phyloP scores from a whole-genome alignment of 1,140 invertebrate species.

The Paralvinella palmiformis region DNA sequence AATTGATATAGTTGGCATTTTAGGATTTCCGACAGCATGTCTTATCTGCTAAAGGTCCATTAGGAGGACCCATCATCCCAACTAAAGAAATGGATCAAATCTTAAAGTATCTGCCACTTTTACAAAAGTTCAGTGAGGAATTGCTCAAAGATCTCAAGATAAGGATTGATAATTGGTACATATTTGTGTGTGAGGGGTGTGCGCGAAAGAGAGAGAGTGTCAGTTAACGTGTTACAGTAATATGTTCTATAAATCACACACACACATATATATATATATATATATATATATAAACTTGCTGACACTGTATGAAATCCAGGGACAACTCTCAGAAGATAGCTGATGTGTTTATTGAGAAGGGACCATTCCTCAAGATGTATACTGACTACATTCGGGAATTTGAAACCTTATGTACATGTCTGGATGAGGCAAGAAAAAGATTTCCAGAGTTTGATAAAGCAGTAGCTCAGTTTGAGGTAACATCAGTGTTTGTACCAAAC shows the following conservation, averaged over 20 bases:
- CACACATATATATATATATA: not conserved
- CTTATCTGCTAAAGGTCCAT: conserved; percentile 47
- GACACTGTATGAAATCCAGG: conserved; percentile 34
- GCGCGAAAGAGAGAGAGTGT: too few relatives aligned
- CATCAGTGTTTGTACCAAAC: not conserved
- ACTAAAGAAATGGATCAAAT: conserved; percentile 56
- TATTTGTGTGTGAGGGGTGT: too few relatives aligned
- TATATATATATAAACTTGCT: not conserved
- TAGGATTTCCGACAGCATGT: conserved; percentile 58
- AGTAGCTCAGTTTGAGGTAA: conserved; percentile 63
- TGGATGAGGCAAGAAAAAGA: conserved; percentile 60
- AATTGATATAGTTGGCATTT: not conserved
- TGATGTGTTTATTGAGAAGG: conserved; percentile 70
- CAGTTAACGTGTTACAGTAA: not conserved
- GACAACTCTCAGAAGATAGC: conserved; percentile 58
- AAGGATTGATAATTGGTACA: conserved; percentile 59
- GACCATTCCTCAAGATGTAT: conserved; percentile 70
- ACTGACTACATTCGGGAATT: conserved; percentile 68
- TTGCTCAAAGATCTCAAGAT: conserved; percentile 61
- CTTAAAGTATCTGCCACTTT: conserved; percentile 57
- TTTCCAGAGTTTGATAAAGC: conserved; percentile 59
- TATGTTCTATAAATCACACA: too few relatives aligned
- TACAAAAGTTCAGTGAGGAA: conserved; percentile 61
- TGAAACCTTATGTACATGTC: conserved; percentile 57
- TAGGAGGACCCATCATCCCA: conserved; percentile 47